Evolutionary conservation across 2,113 vertebrate genomes (phyloP).

Genomic region (Synchiropus splendidus): DNA sequence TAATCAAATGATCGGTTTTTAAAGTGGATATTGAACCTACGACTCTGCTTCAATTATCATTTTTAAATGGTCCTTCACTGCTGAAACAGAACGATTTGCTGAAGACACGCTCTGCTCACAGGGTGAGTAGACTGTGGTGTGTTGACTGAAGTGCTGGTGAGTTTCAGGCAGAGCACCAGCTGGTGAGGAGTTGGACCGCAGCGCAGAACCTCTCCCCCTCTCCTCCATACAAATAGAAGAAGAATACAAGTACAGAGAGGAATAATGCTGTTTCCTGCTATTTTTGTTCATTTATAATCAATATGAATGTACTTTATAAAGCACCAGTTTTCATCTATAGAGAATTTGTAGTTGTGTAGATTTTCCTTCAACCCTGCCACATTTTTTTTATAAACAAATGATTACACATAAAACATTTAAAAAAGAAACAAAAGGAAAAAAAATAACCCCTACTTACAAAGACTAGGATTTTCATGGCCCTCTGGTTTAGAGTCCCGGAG

Average conservation of each 20-base stretch:
- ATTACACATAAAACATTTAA: conserved; percentile 71
- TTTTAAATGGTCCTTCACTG: no score
- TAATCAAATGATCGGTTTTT: no score
- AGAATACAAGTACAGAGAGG: conserved; percentile 63
- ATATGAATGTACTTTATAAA: conserved; percentile 71
- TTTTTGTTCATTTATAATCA: conserved; percentile 69
- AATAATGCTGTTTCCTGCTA: conserved; percentile 64
- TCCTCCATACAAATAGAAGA: conserved; percentile 64
- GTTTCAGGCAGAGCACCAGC: conserved; percentile 41
- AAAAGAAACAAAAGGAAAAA: conserved; percentile 66
- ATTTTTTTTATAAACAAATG: conserved; percentile 68
- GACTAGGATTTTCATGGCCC: conserved; percentile 72
- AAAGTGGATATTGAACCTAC: no score
- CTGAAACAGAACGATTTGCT: no score
- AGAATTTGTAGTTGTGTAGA: conserved; percentile 57
- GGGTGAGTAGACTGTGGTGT: not conserved
- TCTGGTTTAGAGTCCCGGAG: conserved; percentile 77
- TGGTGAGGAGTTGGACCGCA: conserved; percentile 35
- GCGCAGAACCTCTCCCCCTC: no score
- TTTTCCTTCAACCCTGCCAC: conserved; percentile 73
- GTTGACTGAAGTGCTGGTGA: conserved; percentile 40
- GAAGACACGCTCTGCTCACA: no score
- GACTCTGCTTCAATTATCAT: no score
- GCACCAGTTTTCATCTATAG: conserved; percentile 66
- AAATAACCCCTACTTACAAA: conserved; percentile 73